These are phyloP conservation scores for Poicephalus meyeri DNA, from an alignment of 2,113 vertebrate species.

Conservation along the genomic window DNA sequence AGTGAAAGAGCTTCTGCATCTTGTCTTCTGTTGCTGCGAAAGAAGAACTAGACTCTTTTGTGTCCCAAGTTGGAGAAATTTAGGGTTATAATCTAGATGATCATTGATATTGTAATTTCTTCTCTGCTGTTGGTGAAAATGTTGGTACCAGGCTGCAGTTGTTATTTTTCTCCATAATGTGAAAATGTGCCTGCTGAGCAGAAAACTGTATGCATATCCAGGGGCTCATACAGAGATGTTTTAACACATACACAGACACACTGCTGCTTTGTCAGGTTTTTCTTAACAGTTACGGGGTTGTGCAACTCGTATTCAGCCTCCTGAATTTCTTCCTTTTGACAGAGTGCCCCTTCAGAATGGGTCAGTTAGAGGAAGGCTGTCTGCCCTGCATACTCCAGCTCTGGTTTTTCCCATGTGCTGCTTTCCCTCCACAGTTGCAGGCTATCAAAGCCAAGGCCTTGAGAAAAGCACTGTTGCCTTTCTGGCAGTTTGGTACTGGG, in stretches of 20 bases:
- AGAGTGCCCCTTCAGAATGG: not conserved
- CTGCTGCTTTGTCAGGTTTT: not conserved
- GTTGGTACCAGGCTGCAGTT: not conserved
- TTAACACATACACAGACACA: fast-evolving
- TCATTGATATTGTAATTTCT: not conserved
- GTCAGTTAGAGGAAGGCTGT: not conserved
- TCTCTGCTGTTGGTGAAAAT: not conserved
- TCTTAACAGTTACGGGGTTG: fast-evolving
- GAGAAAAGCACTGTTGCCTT: not conserved
- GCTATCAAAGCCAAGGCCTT: not conserved
- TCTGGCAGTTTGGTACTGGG: not conserved
- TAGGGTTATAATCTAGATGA: not conserved
- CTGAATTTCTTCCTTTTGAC: fast-evolving
- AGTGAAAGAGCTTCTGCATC: not conserved
- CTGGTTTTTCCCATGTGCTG: not conserved
- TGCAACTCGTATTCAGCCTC: not conserved
- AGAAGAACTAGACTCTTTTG: not conserved
- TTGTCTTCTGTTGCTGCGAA: fast-evolving
- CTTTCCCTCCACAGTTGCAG: not conserved
- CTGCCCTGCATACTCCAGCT: fast-evolving
- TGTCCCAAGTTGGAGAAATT: not conserved
- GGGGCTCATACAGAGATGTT: not conserved
- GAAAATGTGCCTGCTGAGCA: not conserved
- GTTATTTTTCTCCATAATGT: not conserved
- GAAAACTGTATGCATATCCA: not conserved